These are phyloP conservation scores for Cephus cinctus DNA, from an alignment of 1,140 invertebrate genomes.

Conservation along the genomic window DNA sequence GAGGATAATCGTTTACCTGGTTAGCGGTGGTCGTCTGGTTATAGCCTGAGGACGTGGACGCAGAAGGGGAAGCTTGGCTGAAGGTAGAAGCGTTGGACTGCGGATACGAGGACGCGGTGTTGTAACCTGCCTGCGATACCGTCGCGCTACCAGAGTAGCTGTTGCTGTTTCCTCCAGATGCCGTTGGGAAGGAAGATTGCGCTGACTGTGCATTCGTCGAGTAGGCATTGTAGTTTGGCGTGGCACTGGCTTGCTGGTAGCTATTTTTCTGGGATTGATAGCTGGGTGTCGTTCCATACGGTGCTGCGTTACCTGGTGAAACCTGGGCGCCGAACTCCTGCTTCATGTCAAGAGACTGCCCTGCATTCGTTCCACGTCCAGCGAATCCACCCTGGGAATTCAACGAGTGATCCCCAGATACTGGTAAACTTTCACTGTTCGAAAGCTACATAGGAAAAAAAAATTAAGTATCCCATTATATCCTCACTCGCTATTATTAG, in stretches of 20 bases:
- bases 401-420: constrained; percentile 39
- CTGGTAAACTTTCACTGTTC: constrained; percentile 35
- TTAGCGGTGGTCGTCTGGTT: constrained; percentile 47
- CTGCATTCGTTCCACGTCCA: constrained; percentile 29
- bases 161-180: constrained; percentile 42
- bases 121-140: constrained; percentile 45
- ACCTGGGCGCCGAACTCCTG: constrained; percentile 45
- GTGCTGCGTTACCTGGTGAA: constrained; percentile 39
- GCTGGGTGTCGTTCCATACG: constrained; percentile 35
- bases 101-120: constrained; percentile 43
- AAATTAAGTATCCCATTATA: constrained; percentile 5
- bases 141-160: constrained; percentile 45
- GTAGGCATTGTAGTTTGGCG: constrained; percentile 46
- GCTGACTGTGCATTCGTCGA: constrained; percentile 40
- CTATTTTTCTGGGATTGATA: constrained; percentile 48
- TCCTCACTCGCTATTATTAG: too few relatives aligned
- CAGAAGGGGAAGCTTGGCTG: constrained; percentile 46
- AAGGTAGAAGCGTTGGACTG: constrained; percentile 48
- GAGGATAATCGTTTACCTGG: too few relatives aligned
- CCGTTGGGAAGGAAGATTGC: constrained; percentile 43
- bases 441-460: constrained; percentile 37
- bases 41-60: constrained; percentile 42
- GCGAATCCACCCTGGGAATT: constrained; percentile 40
- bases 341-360: constrained; percentile 42
- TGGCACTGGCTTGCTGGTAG: constrained; percentile 41